phyloP scores from a whole-genome alignment of 2,113 vertebrate genomes.

The Etheostoma spectabile region DNA sequence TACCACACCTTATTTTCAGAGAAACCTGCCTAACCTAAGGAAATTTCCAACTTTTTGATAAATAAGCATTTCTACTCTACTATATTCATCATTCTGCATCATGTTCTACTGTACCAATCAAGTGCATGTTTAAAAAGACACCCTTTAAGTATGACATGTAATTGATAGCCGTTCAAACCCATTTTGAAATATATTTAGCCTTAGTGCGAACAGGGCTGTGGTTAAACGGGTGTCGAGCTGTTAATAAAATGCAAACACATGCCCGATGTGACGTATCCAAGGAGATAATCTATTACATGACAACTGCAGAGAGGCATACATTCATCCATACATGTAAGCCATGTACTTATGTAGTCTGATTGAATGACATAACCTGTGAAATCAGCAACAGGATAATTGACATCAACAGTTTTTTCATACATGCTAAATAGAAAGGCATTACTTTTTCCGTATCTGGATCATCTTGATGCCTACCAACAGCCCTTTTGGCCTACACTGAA shows the following conservation, averaged over 20 bases:
- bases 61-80: constrained; percentile 5
- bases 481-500: not conserved
- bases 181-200: constrained; percentile 74
- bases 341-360: constrained; percentile 1
- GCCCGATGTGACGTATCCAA: not conserved
- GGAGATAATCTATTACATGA: not conserved
- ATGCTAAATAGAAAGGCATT: constrained; percentile 9
- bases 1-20: not conserved
- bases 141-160: not conserved
- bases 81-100: constrained; percentile 12
- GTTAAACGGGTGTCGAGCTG: constrained; percentile 10
- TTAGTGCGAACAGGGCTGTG: constrained; percentile 30
- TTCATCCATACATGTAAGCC: constrained; percentile 20
- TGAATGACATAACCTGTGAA: not conserved
- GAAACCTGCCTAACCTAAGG: not conserved
- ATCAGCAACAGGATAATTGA: not conserved
- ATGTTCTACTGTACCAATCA: not conserved
- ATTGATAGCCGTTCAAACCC: constrained; percentile 25
- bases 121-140: constrained; percentile 7
- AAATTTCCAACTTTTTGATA: not conserved
- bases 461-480: not conserved
- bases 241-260: not conserved
- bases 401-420: not conserved
- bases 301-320: constrained; percentile 12
- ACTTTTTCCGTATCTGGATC: not conserved